phyloP scores from a whole-genome alignment of 2,888 invertebrate genomes.

The Augochlorella aurata region DNA sequence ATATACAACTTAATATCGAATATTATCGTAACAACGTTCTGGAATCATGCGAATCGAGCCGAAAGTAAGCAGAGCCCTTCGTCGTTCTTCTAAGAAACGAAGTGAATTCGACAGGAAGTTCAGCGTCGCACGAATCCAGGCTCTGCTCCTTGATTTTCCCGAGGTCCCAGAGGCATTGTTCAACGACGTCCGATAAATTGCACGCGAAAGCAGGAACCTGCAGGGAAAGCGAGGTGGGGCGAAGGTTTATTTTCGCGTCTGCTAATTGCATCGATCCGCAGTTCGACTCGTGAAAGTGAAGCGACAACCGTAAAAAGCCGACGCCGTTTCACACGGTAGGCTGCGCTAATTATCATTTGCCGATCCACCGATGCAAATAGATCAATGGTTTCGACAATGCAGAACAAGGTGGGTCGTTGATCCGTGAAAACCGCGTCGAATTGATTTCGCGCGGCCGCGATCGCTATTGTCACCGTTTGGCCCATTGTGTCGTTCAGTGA shows the following conservation, averaged over 20 bases:
- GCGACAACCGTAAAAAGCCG: slow-evolving; percentile 25
- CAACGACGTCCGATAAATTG: not conserved
- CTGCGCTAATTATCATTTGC: slow-evolving; percentile 42
- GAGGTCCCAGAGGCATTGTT: not conserved
- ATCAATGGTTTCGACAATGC: slow-evolving; percentile 26
- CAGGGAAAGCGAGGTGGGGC: not conserved
- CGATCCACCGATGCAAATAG: slow-evolving; percentile 27
- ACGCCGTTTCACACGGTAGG: slow-evolving; percentile 33
- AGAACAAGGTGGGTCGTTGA: slow-evolving; percentile 14
- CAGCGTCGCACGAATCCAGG: too few relatives aligned
- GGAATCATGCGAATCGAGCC: not conserved
- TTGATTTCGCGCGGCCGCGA: slow-evolving; percentile 47
- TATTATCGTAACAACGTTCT: not conserved
- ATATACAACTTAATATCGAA: too few relatives aligned
- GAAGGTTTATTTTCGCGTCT: not conserved
- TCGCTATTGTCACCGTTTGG: slow-evolving; percentile 28
- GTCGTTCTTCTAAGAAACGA: not conserved
- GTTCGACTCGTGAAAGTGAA: slow-evolving; percentile 48
- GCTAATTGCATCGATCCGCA: not conserved
- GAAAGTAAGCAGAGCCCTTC: not conserved
- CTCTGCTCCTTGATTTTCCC: not conserved
- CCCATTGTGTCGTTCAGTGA: slow-evolving; percentile 35
- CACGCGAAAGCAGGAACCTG: not conserved
- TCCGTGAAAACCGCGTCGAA: slow-evolving; percentile 26
- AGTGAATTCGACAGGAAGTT: not conserved